phyloP scores from a whole-genome alignment of 2,888 invertebrate genomes.

The Xestia xanthographa region DNA sequence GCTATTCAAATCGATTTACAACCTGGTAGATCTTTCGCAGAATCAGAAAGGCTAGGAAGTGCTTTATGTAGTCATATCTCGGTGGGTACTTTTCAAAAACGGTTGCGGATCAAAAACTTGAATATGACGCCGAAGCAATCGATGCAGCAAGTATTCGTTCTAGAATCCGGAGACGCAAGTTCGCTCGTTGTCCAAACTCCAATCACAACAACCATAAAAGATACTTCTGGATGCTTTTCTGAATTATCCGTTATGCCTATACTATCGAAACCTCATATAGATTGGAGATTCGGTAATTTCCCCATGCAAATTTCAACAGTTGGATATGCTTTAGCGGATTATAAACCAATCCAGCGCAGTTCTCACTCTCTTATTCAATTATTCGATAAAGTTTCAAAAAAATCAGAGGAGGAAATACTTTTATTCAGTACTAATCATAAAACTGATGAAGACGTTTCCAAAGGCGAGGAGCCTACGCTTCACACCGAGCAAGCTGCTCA shows the following conservation, averaged over 20 bases:
- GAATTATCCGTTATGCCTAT: conserved; percentile 70
- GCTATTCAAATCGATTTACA: conserved; percentile 47
- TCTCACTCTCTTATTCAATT: conserved; percentile 51
- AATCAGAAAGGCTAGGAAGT: conserved; percentile 75
- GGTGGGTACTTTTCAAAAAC: conserved; percentile 77
- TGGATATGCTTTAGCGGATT: conserved; percentile 78
- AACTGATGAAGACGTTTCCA: conserved; percentile 61
- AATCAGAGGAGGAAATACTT: conserved; percentile 3
- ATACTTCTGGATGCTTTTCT: conserved; percentile 64
- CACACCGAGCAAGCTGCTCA: conserved; percentile 45
- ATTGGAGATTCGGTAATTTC: conserved; percentile 75
- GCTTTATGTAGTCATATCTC: conserved; percentile 75
- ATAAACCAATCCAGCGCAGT: conserved; percentile 51
- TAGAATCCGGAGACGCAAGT: conserved; percentile 81
- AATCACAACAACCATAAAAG: conserved; percentile 69
- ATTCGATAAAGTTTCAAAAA: conserved; percentile 46
- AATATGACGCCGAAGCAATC: conserved; percentile 82
- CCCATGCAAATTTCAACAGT: conserved; percentile 83
- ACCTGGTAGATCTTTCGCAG: conserved; percentile 66
- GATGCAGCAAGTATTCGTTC: conserved; percentile 74
- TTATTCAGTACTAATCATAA: conserved; percentile 27
- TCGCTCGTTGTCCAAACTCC: conserved; percentile 77
- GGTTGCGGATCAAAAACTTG: conserved; percentile 78
- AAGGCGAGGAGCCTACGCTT: conserved; percentile 43
- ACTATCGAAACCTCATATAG: conserved; percentile 72